Base-by-base conservation (phyloP, 1,140 invertebrate genomes). In the Mesaphorura yosii region DNA sequence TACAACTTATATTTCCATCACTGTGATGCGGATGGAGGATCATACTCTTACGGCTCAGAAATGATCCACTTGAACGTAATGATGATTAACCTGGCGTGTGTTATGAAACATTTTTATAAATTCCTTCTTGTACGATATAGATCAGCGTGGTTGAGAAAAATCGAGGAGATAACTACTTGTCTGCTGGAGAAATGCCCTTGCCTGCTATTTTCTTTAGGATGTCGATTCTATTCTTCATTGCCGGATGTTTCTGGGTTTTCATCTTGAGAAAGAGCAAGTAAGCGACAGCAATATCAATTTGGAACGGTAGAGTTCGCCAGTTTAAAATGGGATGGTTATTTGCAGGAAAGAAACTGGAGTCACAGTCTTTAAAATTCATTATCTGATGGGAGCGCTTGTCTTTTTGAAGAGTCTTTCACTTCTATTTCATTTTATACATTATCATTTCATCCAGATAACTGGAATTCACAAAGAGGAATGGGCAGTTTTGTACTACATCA, bases 1-100 rank as follows among this genome's bases (percentile, higher is more conserved):
- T 98, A 98, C 69, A 92, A 88, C 70, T 72, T 98, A 14, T 92
- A 88, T 65, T 97, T 96, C 66, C 91, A 97, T 68, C 94, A 87
- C 68, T 98, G 94, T 5, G 86, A 84, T 67, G 64, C 68, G 25
- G 73, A 75, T 34, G 52, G 25, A 4, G 59, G 64, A n/a, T n/a
- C n/a, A n/a, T n/a, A n/a, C n/a, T n/a, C 1, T 60, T 46, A 15
- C 7, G 5, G 5, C 29, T 6, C 10, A 4, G 26, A 48, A 17
- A n/a, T 5, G 12, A 69, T 76, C 10, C 78, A 81, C 67, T 77
- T 84, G 62, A 74, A 76, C 63, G 81, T 86, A 72, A 74, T 69
- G 45, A 61, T 31, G 17, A 47, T 45, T 34, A 22, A 34, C n/a
- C 31, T n/a, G n/a, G n/a, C 31, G n/a, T n/a, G n/a, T n/a, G n/a